Conservation (phyloP, 2,888 invertebrate species). For the Rugalucina vietnamica region DNA sequence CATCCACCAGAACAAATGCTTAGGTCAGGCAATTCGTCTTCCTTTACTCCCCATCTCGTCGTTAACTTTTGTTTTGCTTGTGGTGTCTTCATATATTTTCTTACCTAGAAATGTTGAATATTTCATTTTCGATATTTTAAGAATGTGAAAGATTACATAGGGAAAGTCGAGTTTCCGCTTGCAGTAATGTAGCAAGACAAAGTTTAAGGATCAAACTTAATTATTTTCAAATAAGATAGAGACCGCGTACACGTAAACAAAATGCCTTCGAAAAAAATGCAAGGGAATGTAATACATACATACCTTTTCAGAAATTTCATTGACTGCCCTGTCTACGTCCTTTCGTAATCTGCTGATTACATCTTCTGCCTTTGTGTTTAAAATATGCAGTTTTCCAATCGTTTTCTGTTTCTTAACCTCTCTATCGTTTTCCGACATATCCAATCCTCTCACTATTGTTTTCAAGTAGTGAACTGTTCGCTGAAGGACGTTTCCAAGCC, state of each 20-base stretch:
- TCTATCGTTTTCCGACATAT: slow-evolving; percentile 67
- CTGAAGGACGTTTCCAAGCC: slow-evolving; percentile 72
- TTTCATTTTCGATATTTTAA: no score
- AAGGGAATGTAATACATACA: no score
- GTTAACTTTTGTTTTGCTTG: slow-evolving; percentile 56
- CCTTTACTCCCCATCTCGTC: slow-evolving; percentile 50
- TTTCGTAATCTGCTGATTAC: slow-evolving; percentile 50
- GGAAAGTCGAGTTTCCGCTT: no score
- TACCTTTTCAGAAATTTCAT: slow-evolving; percentile 48
- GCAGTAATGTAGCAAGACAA: no score
- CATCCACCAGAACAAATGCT: slow-evolving; percentile 47
- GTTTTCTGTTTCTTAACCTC: slow-evolving; percentile 55
- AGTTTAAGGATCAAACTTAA: no score
- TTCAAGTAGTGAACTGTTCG: slow-evolving; percentile 68
- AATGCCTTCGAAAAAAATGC: no score
- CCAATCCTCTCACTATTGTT: slow-evolving; percentile 70
- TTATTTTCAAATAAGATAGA: no score
- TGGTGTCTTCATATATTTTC: slow-evolving; percentile 49
- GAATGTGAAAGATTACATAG: no score
- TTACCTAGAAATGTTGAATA: no score
- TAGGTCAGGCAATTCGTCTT: slow-evolving; percentile 59
- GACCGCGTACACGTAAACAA: no score
- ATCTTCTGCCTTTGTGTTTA: slow-evolving; percentile 59
- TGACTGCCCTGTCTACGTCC: slow-evolving; percentile 56
- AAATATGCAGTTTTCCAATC: slow-evolving; percentile 55